Percentiles rank a stretch among this genome's conserved stretches.
These are phyloP conservation scores for Temnothorax longispinosus DNA, from an alignment of 1,140 invertebrate genomes.

Conservation along the genomic window DNA sequence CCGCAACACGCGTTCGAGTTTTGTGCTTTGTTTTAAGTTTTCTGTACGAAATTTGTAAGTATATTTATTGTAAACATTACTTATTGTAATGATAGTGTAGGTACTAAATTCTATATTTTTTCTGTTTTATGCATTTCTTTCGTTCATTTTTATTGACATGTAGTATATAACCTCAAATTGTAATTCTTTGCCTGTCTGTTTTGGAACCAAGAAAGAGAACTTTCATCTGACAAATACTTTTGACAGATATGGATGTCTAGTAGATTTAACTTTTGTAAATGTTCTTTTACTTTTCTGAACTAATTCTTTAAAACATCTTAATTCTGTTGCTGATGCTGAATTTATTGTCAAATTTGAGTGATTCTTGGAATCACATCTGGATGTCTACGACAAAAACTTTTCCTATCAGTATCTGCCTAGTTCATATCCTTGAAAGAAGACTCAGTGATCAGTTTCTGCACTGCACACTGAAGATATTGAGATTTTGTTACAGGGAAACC, in stretches of 20 bases:
- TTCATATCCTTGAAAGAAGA: constrained; percentile 72
- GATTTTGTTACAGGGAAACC: too few species aligned
- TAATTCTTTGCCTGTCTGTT: neutral
- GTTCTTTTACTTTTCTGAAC: constrained; percentile 68
- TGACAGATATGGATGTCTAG: constrained; percentile 5
- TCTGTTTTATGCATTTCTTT: neutral
- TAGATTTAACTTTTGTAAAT: constrained; percentile 60
- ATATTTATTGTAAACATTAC: constrained; percentile 1
- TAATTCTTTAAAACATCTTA: constrained; percentile 56
- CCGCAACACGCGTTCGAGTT: neutral
- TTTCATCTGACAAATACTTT: constrained; percentile 29
- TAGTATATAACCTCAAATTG: neutral
- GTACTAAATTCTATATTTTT: neutral
- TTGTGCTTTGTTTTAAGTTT: neutral
- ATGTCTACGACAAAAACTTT: constrained; percentile 74
- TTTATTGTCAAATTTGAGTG: constrained; percentile 70
- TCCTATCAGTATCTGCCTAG: constrained; percentile 73
- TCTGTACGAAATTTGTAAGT: neutral
- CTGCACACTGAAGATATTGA: neutral
- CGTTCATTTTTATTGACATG: neutral
- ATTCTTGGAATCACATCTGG: constrained; percentile 70
- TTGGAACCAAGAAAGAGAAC: constrained; percentile 19
- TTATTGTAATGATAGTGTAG: neutral
- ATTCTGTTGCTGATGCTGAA: constrained; percentile 67
- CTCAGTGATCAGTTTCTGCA: neutral